Conservation (phyloP, 2,888 invertebrate species). For the Sphaeridia pumilis region DNA sequence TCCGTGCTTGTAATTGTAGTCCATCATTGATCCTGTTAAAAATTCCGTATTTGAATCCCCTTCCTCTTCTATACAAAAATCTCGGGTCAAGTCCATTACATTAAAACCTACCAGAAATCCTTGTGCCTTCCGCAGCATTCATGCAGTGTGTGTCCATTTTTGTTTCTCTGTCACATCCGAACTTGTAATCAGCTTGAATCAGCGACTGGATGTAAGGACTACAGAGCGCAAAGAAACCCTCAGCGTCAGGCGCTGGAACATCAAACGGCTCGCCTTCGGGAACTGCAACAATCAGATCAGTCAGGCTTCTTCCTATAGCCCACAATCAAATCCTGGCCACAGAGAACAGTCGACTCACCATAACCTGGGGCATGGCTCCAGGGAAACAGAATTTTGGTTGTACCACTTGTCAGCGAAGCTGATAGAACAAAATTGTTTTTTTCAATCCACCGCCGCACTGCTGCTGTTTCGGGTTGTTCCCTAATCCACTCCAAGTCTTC, state of each 20-base stretch:
- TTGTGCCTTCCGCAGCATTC: too few relatives aligned
- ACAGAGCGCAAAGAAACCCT: neutral
- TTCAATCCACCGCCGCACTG: conserved; percentile 24
- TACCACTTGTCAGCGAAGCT: conserved; percentile 26
- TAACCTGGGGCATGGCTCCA: conserved; percentile 21
- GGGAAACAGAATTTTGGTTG: conserved; percentile 23
- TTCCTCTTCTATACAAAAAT: too few relatives aligned
- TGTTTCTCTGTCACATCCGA: too few relatives aligned
- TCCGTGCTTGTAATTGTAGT: conserved; percentile 48
- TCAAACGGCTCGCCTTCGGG: neutral
- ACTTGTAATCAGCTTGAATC: too few relatives aligned
- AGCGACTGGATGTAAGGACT: neutral
- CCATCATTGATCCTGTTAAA: conserved; percentile 48
- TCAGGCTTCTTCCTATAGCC: neutral
- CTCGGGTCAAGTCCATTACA: too few relatives aligned
- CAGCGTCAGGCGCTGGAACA: neutral
- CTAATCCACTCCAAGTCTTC: conserved; percentile 8
- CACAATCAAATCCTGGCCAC: neutral
- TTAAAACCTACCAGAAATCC: too few relatives aligned
- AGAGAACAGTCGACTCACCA: conserved; percentile 8
- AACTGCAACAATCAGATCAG: neutral
- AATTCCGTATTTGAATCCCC: too few relatives aligned
- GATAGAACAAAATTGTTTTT: conserved; percentile 29
- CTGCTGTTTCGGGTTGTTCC: conserved; percentile 21
- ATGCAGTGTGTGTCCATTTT: too few relatives aligned